These are phyloP conservation scores for Epizoanthus stellaris DNA, from an alignment of 92 coral and sea anemone genomes.

Conservation along the genomic window DNA sequence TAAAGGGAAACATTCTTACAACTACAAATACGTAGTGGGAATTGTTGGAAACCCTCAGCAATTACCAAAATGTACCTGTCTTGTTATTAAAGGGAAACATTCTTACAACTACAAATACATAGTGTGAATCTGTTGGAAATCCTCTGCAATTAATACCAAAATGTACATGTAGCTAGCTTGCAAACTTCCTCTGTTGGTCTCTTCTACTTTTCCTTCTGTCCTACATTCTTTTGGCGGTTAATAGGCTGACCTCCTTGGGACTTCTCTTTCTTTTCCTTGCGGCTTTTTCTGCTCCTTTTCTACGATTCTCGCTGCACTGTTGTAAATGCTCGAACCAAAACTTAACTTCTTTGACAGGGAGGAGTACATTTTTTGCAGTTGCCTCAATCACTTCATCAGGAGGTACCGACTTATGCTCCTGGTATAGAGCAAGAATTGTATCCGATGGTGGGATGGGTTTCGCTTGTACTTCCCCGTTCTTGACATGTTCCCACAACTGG, in stretches of 20 bases:
- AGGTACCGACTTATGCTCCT: conserved; percentile 26
- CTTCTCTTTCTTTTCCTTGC: conserved; percentile 47
- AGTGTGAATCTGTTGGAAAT: too few relatives aligned
- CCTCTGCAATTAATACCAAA: too few relatives aligned
- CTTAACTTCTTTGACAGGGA: conserved; percentile 39
- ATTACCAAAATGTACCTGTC: too few relatives aligned
- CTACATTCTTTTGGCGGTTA: neutral
- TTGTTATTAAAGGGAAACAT: too few relatives aligned
- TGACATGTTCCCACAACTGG: conserved; percentile 4
- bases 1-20: too few relatives aligned
- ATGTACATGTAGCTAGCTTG: too few relatives aligned
- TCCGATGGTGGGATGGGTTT: conserved; percentile 45
- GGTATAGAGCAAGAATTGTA: conserved; percentile 39
- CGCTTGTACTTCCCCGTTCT: neutral
- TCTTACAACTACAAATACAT: too few relatives aligned
- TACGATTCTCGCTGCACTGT: conserved; percentile 34
- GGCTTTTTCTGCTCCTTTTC: conserved; percentile 44
- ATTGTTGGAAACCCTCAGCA: too few relatives aligned
- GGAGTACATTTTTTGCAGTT: conserved; percentile 35
- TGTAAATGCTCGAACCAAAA: conserved; percentile 43
- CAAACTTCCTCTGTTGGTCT: too few relatives aligned
- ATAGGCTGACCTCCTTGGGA: too few relatives aligned
- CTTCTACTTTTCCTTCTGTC: too few relatives aligned
- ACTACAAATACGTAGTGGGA: too few relatives aligned
- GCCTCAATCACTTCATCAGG: conserved; percentile 19